These are phyloP conservation scores for Lepas anatifera DNA, from an alignment of 2,888 invertebrate genomes.

Conservation along the genomic window DNA sequence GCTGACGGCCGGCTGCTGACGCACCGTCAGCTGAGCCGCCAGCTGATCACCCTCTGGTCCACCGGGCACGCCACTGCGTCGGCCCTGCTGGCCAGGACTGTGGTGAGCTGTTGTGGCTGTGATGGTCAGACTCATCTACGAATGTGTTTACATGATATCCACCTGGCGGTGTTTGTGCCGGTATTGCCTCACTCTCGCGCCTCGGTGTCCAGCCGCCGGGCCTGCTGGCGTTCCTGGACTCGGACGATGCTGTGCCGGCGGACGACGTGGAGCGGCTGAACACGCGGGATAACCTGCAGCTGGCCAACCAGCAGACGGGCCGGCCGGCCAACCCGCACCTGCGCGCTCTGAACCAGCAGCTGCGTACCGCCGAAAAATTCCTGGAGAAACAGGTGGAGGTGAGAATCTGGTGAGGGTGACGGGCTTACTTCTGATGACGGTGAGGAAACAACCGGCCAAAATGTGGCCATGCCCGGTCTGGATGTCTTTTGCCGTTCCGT, in stretches of 20 bases:
- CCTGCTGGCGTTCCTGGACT: slow-evolving; percentile 75
- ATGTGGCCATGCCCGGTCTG: too few species aligned
- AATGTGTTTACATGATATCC: too few species aligned
- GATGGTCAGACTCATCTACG: too few species aligned
- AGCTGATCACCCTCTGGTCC: slow-evolving; percentile 90
- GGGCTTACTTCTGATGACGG: too few species aligned
- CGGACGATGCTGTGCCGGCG: slow-evolving; percentile 63
- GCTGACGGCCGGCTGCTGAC: slow-evolving; percentile 50
- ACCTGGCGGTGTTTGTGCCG: too few species aligned
- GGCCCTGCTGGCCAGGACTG: slow-evolving; percentile 68
- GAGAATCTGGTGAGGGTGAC: too few species aligned
- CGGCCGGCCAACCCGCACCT: neutral
- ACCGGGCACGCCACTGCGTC: slow-evolving; percentile 86
- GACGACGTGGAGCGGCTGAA: slow-evolving; percentile 39
- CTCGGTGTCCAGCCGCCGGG: slow-evolving; percentile 66
- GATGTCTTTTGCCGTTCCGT: too few species aligned
- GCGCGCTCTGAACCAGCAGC: neutral
- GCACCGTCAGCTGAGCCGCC: slow-evolving; percentile 81
- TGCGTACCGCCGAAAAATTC: slow-evolving; percentile 40
- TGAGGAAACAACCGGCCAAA: too few species aligned
- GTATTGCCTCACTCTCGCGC: neutral
- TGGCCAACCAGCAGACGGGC: slow-evolving; percentile 49
- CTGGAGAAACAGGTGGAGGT: slow-evolving; percentile 75
- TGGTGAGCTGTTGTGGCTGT: too few species aligned
- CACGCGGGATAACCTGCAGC: slow-evolving; percentile 79